Evolutionary conservation across 92 coral and sea anemone species (phyloP).

Genomic region (Siderastrea radians): DNA sequence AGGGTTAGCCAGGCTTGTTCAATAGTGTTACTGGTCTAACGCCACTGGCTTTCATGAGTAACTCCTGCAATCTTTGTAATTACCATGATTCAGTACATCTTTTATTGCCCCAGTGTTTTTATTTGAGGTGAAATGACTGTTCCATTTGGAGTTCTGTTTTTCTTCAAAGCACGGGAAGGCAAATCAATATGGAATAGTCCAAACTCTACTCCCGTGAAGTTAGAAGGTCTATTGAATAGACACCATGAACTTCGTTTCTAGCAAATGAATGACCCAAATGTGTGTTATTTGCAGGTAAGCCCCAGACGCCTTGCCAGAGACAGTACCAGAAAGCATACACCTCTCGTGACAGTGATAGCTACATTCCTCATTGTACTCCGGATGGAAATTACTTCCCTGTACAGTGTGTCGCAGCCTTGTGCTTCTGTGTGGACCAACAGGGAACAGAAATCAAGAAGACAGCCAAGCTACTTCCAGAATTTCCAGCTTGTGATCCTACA

Average conservation of each 20-base stretch:
- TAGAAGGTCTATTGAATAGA: too few species aligned
- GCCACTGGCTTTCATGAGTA: too few species aligned
- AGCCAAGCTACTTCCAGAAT: conserved; percentile 56
- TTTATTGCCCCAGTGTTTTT: too few species aligned
- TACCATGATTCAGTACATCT: too few species aligned
- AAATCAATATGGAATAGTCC: too few species aligned
- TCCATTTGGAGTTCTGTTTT: too few species aligned
- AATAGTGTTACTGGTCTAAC: too few species aligned
- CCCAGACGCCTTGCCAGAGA: conserved; percentile 77
- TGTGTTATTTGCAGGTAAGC: conserved; percentile 60
- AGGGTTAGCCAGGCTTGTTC: too few species aligned
- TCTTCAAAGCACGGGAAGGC: too few species aligned
- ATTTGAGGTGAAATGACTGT: too few species aligned
- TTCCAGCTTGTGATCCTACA: conserved; percentile 68
- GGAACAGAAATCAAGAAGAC: conserved; percentile 86
- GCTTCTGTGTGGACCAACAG: conserved; percentile 91
- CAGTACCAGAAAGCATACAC: conserved; percentile 67
- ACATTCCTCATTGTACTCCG: conserved; percentile 86
- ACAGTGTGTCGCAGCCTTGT: conserved; percentile 84
- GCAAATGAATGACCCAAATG: not conserved
- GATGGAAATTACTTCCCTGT: conserved; percentile 93
- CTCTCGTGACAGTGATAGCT: conserved; percentile 23
- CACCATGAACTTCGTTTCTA: not conserved
- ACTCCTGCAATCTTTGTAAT: too few species aligned
- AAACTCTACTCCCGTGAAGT: not conserved